Evolutionary conservation across 30 jellyfish, hydroid and myxozoan genomes (phyloP).

Genomic region (Aurelia aurita complex sp. Pacific): DNA sequence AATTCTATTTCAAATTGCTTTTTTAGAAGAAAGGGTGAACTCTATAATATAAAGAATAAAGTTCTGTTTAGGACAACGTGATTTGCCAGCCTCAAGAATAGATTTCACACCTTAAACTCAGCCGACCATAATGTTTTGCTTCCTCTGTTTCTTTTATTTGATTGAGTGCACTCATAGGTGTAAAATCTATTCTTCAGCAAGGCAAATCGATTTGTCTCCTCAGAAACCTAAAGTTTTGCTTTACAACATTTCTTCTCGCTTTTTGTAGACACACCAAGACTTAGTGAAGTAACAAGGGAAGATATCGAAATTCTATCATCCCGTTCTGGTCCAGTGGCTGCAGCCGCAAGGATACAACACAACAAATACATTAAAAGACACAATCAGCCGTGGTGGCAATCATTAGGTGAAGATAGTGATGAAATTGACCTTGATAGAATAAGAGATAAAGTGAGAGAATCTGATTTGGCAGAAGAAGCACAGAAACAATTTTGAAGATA

Average conservation of each 20-base stretch:
- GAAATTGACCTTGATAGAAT: slow-evolving; percentile 23
- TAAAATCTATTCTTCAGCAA: too few relatives aligned
- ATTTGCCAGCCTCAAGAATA: too few relatives aligned
- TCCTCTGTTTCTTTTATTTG: too few relatives aligned
- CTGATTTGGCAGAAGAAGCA: slow-evolving; percentile 30
- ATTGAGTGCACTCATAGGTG: too few relatives aligned
- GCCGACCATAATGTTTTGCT: background rate
- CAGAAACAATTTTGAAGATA: slow-evolving; percentile 37
- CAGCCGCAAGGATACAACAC: slow-evolving; percentile 70
- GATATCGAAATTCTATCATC: slow-evolving; percentile 48
- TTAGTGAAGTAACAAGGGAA: slow-evolving; percentile 32
- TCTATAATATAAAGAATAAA: too few relatives aligned
- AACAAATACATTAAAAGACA: slow-evolving; percentile 29
- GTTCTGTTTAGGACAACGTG: too few relatives aligned
- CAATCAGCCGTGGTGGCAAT: slow-evolving; percentile 73
- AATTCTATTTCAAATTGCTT: background rate
- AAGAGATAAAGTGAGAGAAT: slow-evolving; percentile 23
- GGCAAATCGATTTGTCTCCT: too few relatives aligned
- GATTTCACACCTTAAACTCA: background rate
- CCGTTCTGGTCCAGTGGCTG: slow-evolving; percentile 66
- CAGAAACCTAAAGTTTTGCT: background rate
- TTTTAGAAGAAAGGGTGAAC: too few relatives aligned
- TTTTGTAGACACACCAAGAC: slow-evolving; percentile 28
- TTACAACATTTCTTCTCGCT: background rate
- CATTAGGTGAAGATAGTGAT: slow-evolving; percentile 39